Percentiles rank a stretch among this genome's conserved stretches.
phyloP scores from a whole-genome alignment of 2,888 invertebrate species.

The Spodoptera exigua region DNA sequence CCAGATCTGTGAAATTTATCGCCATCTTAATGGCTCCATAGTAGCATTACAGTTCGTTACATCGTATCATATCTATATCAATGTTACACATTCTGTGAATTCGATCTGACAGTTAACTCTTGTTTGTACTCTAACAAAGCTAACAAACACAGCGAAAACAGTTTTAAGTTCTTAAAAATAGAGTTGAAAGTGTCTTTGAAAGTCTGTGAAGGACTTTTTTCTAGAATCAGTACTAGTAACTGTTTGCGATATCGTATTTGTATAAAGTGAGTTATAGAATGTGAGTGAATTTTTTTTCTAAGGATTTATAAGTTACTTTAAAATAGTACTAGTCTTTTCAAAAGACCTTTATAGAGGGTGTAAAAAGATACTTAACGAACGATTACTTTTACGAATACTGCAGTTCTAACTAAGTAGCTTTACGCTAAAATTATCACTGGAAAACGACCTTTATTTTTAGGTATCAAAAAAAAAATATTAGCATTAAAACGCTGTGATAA shows the following conservation, averaged over 20 bases:
- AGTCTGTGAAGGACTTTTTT: neutral
- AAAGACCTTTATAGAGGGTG: no score
- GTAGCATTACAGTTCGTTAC: slow-evolving; percentile 79
- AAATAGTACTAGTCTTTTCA: no score
- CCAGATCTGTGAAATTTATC: slow-evolving; percentile 25
- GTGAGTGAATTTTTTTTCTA: no score
- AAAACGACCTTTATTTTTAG: no score
- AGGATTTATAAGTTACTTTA: no score
- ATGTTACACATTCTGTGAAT: slow-evolving; percentile 60
- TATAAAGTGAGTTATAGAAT: no score
- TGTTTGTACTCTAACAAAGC: slow-evolving; percentile 50
- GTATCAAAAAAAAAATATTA: no score
- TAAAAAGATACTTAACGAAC: no score
- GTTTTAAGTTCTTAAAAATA: neutral
- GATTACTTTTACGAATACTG: no score
- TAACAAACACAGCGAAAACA: slow-evolving; percentile 25
- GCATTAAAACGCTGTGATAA: no score
- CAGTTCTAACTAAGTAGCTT: no score
- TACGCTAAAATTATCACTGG: no score
- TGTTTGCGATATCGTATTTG: neutral
- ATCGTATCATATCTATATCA: slow-evolving; percentile 78
- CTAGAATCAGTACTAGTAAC: slow-evolving; percentile 35
- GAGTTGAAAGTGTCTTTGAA: slow-evolving; percentile 12
- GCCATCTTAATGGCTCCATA: slow-evolving; percentile 59
- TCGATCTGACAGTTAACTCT: slow-evolving; percentile 55